Evolutionary conservation across 2,113 vertebrate species (phyloP), one percentile per base, ranked within the genome.

Genomic region (Bos taurus): DNA sequence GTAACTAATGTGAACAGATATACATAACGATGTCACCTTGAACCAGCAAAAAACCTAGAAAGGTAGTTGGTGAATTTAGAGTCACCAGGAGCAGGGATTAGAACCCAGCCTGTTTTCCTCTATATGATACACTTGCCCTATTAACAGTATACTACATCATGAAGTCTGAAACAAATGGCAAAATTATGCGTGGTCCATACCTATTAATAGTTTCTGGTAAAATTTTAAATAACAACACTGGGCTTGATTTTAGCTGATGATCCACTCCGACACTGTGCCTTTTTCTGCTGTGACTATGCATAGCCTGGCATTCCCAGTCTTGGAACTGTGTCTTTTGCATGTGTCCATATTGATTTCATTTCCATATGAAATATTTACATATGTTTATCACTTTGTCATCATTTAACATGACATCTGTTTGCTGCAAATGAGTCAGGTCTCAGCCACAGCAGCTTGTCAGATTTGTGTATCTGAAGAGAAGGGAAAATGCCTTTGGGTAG

Each of bases 351-450:
- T 98, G 97, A 98, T 90, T 98, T 93, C 78, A 71, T 89, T 97
- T 93, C 82, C 89, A 93, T 97, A 91, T 96, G 95, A 98, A 98
- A 98, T 98, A 98, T 98, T 98, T 98, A 98, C 85, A 96, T 97
- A 89, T 84, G 86, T 97, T 98, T 97, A 97, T 97, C 81, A 93
- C 78, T 97, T 92, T 90, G 94, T 97, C 97, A 93, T 95, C 97
- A 96, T 94, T 96, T 94, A 94, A 57, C 86, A 89, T 67, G 91
- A 96, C 97, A 97, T 97, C 95, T 98, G 95, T 92, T 97, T 97
- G 95, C 92, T 36, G 33, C 97, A 98, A 96, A 93, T 97, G 98
- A 98, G 91, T 96, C 95, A 97, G 96, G 90, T 95, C 94, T 95
- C 94, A 96, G 82, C 60, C 97, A 95, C 82, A 91, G 94, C 95